Conservation (phyloP, 2,888 invertebrate genomes). For the Erebia palarica region DNA sequence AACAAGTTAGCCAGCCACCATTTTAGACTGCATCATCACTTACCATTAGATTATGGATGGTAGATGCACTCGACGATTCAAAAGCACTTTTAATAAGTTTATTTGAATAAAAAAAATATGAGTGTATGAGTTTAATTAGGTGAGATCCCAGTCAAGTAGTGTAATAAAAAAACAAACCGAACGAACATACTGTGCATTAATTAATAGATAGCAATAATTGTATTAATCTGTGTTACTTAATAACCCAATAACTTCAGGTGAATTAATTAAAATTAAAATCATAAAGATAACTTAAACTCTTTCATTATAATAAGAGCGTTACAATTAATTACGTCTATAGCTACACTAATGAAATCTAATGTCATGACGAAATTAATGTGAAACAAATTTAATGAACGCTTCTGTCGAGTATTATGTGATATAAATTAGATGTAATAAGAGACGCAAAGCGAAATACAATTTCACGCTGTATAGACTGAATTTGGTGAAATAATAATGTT, state of each 20-base stretch:
- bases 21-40: too few species aligned
- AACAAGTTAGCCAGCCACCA: too few species aligned
- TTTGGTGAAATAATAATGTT: not conserved
- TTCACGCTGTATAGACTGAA: not conserved
- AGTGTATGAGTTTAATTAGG: too few species aligned
- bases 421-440: not conserved
- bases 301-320: constrained; percentile 4
- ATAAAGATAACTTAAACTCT: constrained; percentile 1
- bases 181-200: too few species aligned
- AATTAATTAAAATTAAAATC: not conserved
- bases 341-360: constrained; percentile 14
- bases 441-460: constrained; percentile 1
- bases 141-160: too few species aligned
- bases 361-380: not conserved
- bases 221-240: not conserved
- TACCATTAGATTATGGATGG: too few species aligned
- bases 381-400: constrained; percentile 6
- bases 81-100: too few species aligned
- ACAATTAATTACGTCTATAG: constrained; percentile 10
- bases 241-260: not conserved
- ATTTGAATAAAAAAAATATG: too few species aligned
- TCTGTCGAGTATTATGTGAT: constrained; percentile 9
- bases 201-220: too few species aligned
- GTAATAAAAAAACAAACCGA: too few species aligned
- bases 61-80: too few species aligned